These are phyloP conservation scores for Cryptotis parvus DNA, from an alignment of 2,113 vertebrate genomes.

Conservation along the genomic window DNA sequence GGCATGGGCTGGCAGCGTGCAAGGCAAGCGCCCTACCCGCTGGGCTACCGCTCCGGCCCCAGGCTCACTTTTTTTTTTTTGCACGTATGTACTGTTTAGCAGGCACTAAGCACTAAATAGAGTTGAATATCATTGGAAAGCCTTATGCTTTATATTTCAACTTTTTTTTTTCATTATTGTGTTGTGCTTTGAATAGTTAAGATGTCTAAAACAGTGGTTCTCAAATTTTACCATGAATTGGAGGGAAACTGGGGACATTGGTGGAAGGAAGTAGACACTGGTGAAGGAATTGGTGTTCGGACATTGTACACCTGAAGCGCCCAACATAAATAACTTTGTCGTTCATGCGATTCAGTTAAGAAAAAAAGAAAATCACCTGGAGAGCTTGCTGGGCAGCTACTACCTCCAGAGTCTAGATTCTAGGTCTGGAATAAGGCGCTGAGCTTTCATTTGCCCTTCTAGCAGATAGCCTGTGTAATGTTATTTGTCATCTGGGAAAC, in stretches of 20 bases:
- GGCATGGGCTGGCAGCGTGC: too few species aligned
- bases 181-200: slow-evolving; percentile 46
- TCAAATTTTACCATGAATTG: not conserved
- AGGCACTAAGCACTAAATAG: slow-evolving; percentile 19
- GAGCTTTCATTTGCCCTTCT: slow-evolving; percentile 47
- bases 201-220: not conserved
- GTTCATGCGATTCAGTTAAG: too few species aligned
- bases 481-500: not conserved
- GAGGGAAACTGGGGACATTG: too few species aligned
- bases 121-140: slow-evolving; percentile 11
- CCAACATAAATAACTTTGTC: not conserved
- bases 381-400: not conserved
- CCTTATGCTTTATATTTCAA: slow-evolving; percentile 25
- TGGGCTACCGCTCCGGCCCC: too few species aligned
- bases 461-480: not conserved
- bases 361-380: not conserved
- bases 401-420: not conserved
- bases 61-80: too few species aligned
- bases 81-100: not conserved
- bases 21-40: too few species aligned
- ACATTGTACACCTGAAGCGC: too few species aligned
- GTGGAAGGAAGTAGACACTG: too few species aligned
- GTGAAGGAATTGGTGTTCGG: too few species aligned
- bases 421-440: not conserved
- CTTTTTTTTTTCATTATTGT: not conserved